These are phyloP conservation scores for Dendroctonus ponderosae DNA, from an alignment of 1,140 invertebrate genomes.

Conservation along the genomic window DNA sequence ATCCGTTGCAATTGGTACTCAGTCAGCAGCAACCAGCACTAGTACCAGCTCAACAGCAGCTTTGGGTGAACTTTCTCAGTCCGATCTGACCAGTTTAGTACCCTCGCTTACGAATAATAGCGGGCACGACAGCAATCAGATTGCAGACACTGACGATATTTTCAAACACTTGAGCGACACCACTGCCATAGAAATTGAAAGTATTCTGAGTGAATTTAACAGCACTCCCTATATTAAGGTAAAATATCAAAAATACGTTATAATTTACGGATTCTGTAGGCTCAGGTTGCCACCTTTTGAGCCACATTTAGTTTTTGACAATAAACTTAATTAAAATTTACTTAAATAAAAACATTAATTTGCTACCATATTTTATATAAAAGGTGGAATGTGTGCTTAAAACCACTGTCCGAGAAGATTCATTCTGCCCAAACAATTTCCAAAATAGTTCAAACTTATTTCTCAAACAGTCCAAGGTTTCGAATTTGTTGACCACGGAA, in stretches of 20 bases:
- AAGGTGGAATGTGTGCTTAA: no score
- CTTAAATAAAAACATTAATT: no score
- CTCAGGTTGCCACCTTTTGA: no score
- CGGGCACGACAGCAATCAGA: constrained; percentile 46
- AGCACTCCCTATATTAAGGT: constrained; percentile 55
- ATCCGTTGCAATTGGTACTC: constrained; percentile 49
- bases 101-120: constrained; percentile 51
- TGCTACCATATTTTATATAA: no score
- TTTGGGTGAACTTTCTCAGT: constrained; percentile 64
- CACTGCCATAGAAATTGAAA: constrained; percentile 60
- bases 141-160: constrained; percentile 67
- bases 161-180: constrained; percentile 69
- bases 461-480: no score
- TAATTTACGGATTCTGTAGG: no score
- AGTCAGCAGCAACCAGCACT: constrained; percentile 42
- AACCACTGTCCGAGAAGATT: no score
- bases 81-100: constrained; percentile 65
- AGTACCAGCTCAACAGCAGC: constrained; percentile 39
- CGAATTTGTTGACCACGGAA: no score
- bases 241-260: constrained; percentile 23
- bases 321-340: no score
- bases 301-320: no score
- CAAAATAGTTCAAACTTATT: no score
- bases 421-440: no score
- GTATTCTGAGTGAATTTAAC: constrained; percentile 56